A percentile compares a stretch with the other conserved stretches of the same genome.
phyloP scores from a whole-genome alignment of 2,888 invertebrate genomes.

The Mesorhabditis spiculigera region DNA sequence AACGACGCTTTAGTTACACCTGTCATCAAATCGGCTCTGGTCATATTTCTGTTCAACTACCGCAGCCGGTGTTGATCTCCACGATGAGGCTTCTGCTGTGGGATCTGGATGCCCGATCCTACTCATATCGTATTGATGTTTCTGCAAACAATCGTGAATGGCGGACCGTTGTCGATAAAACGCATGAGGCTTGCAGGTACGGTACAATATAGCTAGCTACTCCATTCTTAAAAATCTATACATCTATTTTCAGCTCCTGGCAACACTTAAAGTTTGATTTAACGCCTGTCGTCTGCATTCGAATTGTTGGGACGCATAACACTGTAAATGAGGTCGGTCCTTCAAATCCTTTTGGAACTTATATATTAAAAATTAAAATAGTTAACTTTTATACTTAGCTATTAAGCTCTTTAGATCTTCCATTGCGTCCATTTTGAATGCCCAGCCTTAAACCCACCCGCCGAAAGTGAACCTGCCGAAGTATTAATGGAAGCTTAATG shows the following conservation, averaged over 20 bases:
- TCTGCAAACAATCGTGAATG: conserved; percentile 61
- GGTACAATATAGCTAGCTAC: too few species aligned
- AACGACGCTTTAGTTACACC: conserved; percentile 40
- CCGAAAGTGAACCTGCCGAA: too few species aligned
- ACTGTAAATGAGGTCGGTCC: conserved; percentile 67
- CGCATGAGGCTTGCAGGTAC: conserved; percentile 73
- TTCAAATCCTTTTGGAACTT: too few species aligned
- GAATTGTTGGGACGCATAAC: conserved; percentile 91
- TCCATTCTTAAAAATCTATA: too few species aligned
- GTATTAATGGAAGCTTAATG: too few species aligned
- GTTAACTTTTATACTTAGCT: too few species aligned
- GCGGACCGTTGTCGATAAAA: conserved; percentile 78
- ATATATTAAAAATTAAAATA: too few species aligned
- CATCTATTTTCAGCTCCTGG: conserved; percentile 74
- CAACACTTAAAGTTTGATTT: conserved; percentile 81
- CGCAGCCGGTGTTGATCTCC: conserved; percentile 87
- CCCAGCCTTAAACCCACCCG: too few species aligned
- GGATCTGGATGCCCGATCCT: conserved; percentile 74
- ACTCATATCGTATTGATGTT: conserved; percentile 64
- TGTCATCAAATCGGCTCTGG: conserved; percentile 72
- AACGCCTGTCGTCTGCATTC: conserved; percentile 83
- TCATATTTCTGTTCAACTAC: conserved; percentile 87
- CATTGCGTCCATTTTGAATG: too few species aligned
- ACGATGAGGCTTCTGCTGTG: conserved; percentile 83
- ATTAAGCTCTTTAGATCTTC: too few species aligned